Percentiles rank a stretch among this genome's conserved stretches.
Conservation (phyloP, 2,113 vertebrate species). For the Neodontobutis hainanensis region DNA sequence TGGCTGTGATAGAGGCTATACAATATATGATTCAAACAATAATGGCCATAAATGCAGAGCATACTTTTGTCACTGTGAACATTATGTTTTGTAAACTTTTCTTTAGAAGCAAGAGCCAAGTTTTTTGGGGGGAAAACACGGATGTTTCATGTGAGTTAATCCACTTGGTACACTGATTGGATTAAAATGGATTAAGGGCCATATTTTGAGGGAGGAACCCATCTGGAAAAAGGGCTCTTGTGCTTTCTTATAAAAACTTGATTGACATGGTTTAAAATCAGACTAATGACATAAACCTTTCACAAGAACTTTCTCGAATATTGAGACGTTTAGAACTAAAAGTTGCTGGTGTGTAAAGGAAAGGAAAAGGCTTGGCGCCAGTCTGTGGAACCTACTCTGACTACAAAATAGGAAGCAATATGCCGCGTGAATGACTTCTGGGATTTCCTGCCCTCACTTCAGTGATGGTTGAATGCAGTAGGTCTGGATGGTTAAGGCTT, state of each 20-base stretch:
- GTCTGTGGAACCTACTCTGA: constrained; percentile 65
- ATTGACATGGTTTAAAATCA: constrained; percentile 71
- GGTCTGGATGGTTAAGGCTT: constrained; percentile 23
- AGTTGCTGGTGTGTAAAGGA: constrained; percentile 30
- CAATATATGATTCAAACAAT: no score
- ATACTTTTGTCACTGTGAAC: background rate
- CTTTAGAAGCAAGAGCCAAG: no score
- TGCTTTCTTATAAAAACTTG: constrained; percentile 51
- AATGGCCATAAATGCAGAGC: background rate
- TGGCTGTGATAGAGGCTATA: no score
- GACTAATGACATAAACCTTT: constrained; percentile 65
- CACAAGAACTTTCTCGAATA: constrained; percentile 44
- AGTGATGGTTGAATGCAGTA: constrained; percentile 66
- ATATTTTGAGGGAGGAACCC: constrained; percentile 48
- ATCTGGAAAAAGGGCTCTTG: constrained; percentile 46
- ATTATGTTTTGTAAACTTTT: constrained; percentile 8
- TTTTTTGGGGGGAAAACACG: constrained; percentile 28
- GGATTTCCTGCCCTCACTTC: constrained; percentile 78
- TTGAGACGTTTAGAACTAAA: constrained; percentile 27
- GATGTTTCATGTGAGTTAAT: constrained; percentile 49
- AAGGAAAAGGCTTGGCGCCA: constrained; percentile 55
- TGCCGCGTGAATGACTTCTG: constrained; percentile 72
- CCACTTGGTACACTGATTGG: constrained; percentile 56
- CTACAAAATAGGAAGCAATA: constrained; percentile 80
- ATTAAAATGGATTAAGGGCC: constrained; percentile 66